A percentile compares a stretch with the other conserved stretches of the same genome.
Evolutionary conservation across 2,888 invertebrate species (phyloP).

Genomic region (Ferrisia virgata): DNA sequence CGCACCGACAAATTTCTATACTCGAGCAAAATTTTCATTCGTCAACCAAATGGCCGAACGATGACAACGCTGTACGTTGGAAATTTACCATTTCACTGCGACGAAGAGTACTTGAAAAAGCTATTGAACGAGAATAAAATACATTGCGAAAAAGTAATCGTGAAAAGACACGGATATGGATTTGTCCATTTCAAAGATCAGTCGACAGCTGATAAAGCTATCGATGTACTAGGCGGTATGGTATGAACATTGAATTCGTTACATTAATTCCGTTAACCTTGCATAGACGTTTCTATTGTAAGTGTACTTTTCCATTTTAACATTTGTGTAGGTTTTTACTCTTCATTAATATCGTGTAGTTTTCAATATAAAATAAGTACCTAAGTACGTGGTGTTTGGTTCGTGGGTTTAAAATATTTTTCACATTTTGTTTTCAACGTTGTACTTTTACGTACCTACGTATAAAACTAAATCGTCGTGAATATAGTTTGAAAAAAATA

Average conservation of each 20-base stretch:
- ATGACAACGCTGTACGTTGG: conserved; percentile 9
- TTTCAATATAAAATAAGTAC: too few species aligned
- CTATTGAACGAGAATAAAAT: not conserved
- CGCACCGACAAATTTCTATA: too few species aligned
- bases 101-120: not conserved
- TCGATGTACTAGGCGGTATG: conserved; percentile 4
- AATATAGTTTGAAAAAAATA: too few species aligned
- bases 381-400: not conserved
- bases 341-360: not conserved
- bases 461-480: too few species aligned
- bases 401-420: not conserved
- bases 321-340: not conserved
- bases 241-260: not conserved
- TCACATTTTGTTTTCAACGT: not conserved
- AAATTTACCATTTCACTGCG: not conserved
- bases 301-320: not conserved
- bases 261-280: not conserved
- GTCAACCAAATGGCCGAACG: not conserved
- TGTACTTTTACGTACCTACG: not conserved
- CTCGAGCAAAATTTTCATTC: not conserved
- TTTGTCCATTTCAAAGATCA: not conserved
- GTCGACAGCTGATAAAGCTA: conserved; percentile 3
- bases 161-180: conserved; percentile 4
- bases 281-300: not conserved
- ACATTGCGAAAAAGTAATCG: not conserved